Percentiles rank a stretch among this genome's conserved stretches.
phyloP scores from a whole-genome alignment of 2,888 invertebrate genomes.

The Anorthoa munda region DNA sequence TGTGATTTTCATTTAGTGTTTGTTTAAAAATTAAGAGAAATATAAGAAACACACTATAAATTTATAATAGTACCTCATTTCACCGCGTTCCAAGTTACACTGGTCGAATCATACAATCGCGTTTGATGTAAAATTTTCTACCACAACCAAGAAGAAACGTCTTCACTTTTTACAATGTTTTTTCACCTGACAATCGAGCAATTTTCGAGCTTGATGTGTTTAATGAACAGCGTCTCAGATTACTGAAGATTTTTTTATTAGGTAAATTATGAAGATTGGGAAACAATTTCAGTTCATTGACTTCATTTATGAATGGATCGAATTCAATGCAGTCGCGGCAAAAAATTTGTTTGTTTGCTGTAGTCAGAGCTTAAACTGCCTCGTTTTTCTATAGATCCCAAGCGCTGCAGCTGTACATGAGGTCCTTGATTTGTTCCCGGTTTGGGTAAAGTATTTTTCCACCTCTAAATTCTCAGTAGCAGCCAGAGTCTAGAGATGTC shows the following conservation, averaged over 20 bases:
- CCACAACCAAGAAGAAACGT: constrained; percentile 12
- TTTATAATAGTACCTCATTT: neutral
- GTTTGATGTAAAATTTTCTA: constrained; percentile 22
- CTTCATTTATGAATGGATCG: neutral
- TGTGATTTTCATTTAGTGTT: neutral
- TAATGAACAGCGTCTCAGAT: neutral
- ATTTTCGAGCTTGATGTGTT: constrained; percentile 24
- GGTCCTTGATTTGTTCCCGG: no score
- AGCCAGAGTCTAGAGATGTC: no score
- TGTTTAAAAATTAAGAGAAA: neutral
- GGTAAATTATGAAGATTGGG: neutral
- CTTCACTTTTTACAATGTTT: constrained; percentile 33
- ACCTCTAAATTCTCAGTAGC: no score
- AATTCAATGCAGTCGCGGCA: neutral
- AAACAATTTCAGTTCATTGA: neutral
- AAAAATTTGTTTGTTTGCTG: neutral
- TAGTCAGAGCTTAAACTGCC: no score
- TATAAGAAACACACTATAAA: neutral
- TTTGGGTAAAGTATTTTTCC: no score
- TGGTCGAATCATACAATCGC: neutral
- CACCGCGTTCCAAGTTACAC: neutral
- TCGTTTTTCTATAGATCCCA: no score
- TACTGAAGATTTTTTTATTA: neutral
- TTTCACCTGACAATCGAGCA: constrained; percentile 17
- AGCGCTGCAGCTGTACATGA: no score